Conservation (phyloP, 92 coral and sea anemone species). For the Phenganax subtilis region DNA sequence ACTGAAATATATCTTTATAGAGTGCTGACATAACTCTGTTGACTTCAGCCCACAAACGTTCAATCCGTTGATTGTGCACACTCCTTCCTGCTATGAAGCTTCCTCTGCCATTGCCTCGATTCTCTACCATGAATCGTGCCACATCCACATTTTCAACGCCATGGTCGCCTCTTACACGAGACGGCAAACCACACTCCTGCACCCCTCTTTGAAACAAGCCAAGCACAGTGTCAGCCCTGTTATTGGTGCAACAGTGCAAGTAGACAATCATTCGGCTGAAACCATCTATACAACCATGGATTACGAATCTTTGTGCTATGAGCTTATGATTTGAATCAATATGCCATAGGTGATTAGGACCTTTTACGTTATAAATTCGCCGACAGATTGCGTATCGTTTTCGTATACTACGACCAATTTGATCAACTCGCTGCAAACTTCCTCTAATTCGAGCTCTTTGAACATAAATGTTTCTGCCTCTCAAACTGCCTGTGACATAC, state of each 20-base stretch:
- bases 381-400: conserved; percentile 6
- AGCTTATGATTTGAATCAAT: conserved; percentile 2
- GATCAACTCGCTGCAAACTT: conserved; percentile 1
- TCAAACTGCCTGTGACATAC: not conserved
- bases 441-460: not conserved
- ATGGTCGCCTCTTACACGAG: no score
- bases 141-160: no score
- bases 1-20: no score
- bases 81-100: no score
- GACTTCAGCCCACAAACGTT: no score
- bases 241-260: not conserved
- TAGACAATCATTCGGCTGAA: not conserved
- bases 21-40: no score
- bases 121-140: no score
- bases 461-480: conserved; percentile 9
- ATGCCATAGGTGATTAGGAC: conserved; percentile 9
- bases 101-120: no score
- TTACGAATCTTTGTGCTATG: not conserved
- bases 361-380: not conserved
- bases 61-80: no score
- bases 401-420: not conserved
- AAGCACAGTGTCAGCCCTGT: not conserved
- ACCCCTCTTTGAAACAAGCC: no score
- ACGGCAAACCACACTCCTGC: no score
- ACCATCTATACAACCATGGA: not conserved